Conservation (phyloP, 2,888 invertebrate species). For the Syritta pipiens region DNA sequence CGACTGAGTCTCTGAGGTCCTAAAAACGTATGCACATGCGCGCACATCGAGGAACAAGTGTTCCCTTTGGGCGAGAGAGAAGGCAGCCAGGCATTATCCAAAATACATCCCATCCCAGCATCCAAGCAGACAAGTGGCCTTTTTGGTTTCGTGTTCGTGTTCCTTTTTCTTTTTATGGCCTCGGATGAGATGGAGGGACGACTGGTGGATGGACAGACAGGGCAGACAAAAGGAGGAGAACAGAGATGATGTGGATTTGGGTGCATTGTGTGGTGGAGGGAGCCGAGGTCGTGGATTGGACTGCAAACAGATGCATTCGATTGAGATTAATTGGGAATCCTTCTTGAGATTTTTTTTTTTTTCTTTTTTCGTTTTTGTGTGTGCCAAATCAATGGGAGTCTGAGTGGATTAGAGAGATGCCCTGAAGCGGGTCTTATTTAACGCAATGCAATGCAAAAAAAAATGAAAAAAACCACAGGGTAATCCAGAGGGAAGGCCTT, state of each 20-base stretch:
- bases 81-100: slow-evolving; percentile 56
- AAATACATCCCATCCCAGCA: slow-evolving; percentile 58
- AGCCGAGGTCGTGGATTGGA: slow-evolving; percentile 56
- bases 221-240: too few relatives aligned
- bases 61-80: slow-evolving; percentile 36
- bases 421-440: too few relatives aligned
- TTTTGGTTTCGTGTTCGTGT: slow-evolving; percentile 31
- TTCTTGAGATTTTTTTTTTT: slow-evolving; percentile 11
- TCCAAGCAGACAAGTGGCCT: slow-evolving; percentile 65
- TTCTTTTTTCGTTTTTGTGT: neutral
- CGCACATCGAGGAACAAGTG: slow-evolving; percentile 49
- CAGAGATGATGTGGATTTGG: slow-evolving; percentile 50
- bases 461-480: too few relatives aligned
- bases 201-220: too few relatives aligned
- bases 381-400: slow-evolving; percentile 46
- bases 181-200: too few relatives aligned
- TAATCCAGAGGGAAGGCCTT: too few relatives aligned
- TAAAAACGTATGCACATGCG: slow-evolving; percentile 13
- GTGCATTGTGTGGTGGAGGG: slow-evolving; percentile 58
- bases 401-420: neutral
- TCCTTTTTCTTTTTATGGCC: neutral
- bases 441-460: too few relatives aligned
- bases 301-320: slow-evolving; percentile 62
- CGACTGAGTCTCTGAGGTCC: slow-evolving; percentile 52
- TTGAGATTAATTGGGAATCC: slow-evolving; percentile 64